phyloP scores from a whole-genome alignment of 2,888 invertebrate species.

The Dermolepida albohirtum region DNA sequence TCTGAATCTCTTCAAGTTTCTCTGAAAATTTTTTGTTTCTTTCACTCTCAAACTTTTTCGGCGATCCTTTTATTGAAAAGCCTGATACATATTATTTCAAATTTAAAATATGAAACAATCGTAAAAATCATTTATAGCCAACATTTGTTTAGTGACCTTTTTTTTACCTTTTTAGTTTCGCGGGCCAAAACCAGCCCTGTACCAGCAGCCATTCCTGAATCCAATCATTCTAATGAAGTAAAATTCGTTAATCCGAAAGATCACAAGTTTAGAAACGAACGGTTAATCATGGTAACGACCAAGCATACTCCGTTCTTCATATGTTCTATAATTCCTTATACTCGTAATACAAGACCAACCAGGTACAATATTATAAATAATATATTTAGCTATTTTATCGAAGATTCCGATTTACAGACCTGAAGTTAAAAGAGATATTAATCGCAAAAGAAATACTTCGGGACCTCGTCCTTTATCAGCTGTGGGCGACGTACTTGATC shows the following conservation, averaged over 20 bases:
- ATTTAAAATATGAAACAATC: too few species aligned
- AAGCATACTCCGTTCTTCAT: slow-evolving; percentile 85
- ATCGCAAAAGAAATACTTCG: slow-evolving; percentile 83
- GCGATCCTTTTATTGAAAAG: too few species aligned
- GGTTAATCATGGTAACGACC: slow-evolving; percentile 83
- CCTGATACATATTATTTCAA: too few species aligned
- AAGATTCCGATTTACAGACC: slow-evolving; percentile 62
- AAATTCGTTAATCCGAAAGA: slow-evolving; percentile 73
- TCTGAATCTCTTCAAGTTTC: too few species aligned
- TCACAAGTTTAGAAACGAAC: slow-evolving; percentile 80
- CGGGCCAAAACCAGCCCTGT: slow-evolving; percentile 58
- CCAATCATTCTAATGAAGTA: slow-evolving; percentile 68
- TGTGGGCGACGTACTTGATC: slow-evolving; percentile 85
- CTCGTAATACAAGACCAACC: slow-evolving; percentile 55
- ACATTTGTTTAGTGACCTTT: too few species aligned
- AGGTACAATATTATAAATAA: slow-evolving; percentile 39
- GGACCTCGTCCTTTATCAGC: slow-evolving; percentile 86
- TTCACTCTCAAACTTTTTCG: too few species aligned
- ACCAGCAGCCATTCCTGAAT: slow-evolving; percentile 69
- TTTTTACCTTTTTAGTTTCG: slow-evolving; percentile 46
- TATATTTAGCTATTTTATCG: neutral
- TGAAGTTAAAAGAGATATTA: slow-evolving; percentile 78
- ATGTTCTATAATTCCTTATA: slow-evolving; percentile 89
- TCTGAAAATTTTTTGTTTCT: too few species aligned
- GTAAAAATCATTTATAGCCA: too few species aligned